phyloP scores from a whole-genome alignment of 2,797 vertebrate species.

The Epinephelus awoara region DNA sequence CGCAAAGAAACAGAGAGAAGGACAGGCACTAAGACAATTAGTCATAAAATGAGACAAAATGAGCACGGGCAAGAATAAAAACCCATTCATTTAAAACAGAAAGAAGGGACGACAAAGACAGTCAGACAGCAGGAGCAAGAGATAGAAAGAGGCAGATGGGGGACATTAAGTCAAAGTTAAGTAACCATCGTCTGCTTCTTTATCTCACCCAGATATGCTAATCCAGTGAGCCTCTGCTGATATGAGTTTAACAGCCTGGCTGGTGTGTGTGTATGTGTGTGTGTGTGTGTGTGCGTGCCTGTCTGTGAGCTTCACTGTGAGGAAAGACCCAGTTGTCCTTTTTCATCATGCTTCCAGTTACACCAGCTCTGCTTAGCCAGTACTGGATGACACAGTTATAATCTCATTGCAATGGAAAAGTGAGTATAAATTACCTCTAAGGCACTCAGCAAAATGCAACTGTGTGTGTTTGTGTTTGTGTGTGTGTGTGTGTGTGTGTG shows the following conservation, averaged over 20 bases:
- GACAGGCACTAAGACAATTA: constrained; percentile 67
- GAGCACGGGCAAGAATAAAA: constrained; percentile 54
- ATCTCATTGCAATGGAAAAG: constrained; percentile 68
- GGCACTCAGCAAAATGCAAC: constrained; percentile 40
- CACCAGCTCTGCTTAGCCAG: constrained; percentile 59
- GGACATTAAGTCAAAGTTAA: constrained; percentile 83
- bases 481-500: too few species aligned
- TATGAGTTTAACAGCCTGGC: constrained; percentile 79
- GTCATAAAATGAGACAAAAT: constrained; percentile 61
- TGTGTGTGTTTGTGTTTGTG: not conserved
- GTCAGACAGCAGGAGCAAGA: constrained; percentile 72
- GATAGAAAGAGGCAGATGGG: constrained; percentile 81
- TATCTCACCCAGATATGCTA: constrained; percentile 84
- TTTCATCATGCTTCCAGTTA: constrained; percentile 69
- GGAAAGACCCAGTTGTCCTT: constrained; percentile 63
- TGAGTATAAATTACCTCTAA: constrained; percentile 61
- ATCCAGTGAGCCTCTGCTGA: constrained; percentile 81
- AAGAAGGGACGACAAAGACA: constrained; percentile 70
- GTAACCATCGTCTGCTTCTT: constrained; percentile 82
- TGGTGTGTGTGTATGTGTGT: constrained; percentile 47
- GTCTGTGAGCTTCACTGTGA: constrained; percentile 41
- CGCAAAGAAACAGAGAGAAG: constrained; percentile 32
- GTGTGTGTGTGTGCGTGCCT: constrained; percentile 39
- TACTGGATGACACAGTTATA: constrained; percentile 69
- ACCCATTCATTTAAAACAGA: constrained; percentile 54